These are phyloP conservation scores for Sylvicapra grimmia DNA, from an alignment of 2,113 vertebrate genomes.

Conservation along the genomic window DNA sequence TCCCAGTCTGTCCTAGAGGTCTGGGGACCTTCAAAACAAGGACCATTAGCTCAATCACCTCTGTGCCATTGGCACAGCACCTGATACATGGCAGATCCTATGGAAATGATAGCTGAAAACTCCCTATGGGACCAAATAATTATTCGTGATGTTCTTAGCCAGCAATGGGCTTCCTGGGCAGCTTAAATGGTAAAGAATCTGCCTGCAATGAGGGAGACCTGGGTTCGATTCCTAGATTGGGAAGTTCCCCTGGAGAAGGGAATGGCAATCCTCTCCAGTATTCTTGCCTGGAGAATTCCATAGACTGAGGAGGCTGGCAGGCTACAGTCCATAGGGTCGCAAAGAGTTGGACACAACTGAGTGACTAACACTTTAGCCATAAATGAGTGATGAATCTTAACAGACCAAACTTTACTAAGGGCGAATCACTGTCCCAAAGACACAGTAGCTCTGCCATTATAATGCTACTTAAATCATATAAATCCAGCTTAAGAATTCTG, in stretches of 20 bases:
- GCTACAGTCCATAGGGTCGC: not conserved
- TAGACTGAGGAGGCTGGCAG: not conserved
- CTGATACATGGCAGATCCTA: not conserved
- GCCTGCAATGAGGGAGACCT: not conserved
- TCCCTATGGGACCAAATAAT: not conserved
- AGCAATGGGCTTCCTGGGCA: not conserved
- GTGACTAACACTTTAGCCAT: not conserved
- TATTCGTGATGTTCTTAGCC: not conserved
- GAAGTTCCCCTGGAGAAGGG: not conserved
- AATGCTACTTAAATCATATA: not conserved
- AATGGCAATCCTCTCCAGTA: not conserved
- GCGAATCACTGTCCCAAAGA: not conserved
- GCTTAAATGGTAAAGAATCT: not conserved
- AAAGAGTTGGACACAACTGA: not conserved
- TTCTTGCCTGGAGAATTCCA: not conserved
- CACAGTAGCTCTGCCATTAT: not conserved
- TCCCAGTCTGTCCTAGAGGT: not conserved
- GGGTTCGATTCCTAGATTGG: not conserved
- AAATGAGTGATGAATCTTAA: not conserved
- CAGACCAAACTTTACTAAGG: not conserved
- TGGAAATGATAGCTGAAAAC: not conserved
- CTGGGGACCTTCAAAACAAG: not conserved
- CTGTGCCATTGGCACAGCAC: not conserved
- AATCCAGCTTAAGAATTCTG: conserved; percentile 18
- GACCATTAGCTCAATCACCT: not conserved